Percentiles rank a stretch among this genome's conserved stretches.
These are phyloP conservation scores for Morinoia aosen DNA, from an alignment of 2,888 invertebrate genomes.

Conservation along the genomic window DNA sequence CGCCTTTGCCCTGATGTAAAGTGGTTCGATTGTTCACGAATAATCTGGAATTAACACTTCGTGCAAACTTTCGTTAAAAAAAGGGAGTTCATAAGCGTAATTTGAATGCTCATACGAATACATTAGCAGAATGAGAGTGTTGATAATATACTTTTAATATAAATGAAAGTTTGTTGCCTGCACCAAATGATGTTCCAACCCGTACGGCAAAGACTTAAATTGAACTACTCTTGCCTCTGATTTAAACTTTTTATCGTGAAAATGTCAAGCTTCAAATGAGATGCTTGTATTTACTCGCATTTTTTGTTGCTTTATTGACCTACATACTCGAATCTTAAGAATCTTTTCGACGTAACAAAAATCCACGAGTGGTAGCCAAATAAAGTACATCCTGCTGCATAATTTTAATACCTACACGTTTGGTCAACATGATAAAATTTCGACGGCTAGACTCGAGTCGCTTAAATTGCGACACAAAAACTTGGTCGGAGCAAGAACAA, in stretches of 20 bases:
- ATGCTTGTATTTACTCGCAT: too few relatives aligned
- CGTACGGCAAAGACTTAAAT: not conserved
- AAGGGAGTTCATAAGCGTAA: too few relatives aligned
- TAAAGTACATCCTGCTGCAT: not conserved
- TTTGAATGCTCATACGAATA: too few relatives aligned
- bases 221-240: not conserved
- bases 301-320: too few relatives aligned
- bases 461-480: not conserved
- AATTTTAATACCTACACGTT: not conserved
- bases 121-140: too few relatives aligned
- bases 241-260: not conserved
- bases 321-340: not conserved
- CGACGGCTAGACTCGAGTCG: not conserved
- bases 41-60: not conserved
- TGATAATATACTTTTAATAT: too few relatives aligned
- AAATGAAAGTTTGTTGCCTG: not conserved
- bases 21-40: too few relatives aligned
- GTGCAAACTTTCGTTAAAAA: too few relatives aligned
- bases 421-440: not conserved
- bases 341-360: not conserved
- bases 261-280: not conserved
- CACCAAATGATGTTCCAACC: not conserved
- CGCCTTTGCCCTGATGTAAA: too few relatives aligned
- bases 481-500: not conserved
- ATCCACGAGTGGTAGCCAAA: not conserved